These are phyloP conservation scores for Hecatera dysodea DNA, from an alignment of 2,888 invertebrate species.

Conservation along the genomic window DNA sequence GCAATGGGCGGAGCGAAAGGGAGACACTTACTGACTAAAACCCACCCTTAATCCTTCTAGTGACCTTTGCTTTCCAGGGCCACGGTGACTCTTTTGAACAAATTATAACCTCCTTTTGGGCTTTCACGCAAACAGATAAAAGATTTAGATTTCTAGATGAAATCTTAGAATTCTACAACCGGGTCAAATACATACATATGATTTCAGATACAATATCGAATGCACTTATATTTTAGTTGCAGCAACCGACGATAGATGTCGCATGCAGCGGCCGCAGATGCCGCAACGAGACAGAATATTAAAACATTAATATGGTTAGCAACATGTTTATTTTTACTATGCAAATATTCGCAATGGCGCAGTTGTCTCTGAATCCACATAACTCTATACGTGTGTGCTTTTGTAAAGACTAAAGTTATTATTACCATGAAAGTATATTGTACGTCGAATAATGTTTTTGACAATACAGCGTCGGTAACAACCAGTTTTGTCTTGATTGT, in stretches of 20 bases:
- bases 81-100: too few species aligned
- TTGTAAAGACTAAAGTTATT: constrained; percentile 1
- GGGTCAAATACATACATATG: background rate
- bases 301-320: constrained; percentile 62
- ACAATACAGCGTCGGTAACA: too few species aligned
- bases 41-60: too few species aligned
- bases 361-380: constrained; percentile 27
- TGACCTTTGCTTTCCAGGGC: too few species aligned
- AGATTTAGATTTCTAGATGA: background rate
- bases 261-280: constrained; percentile 54
- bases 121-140: too few species aligned
- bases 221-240: constrained; percentile 53
- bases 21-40: too few species aligned
- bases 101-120: too few species aligned
- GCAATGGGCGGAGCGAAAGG: too few species aligned
- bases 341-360: constrained; percentile 44
- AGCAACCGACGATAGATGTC: constrained; percentile 50
- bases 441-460: too few species aligned
- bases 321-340: constrained; percentile 56
- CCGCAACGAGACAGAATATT: constrained; percentile 59
- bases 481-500: too few species aligned
- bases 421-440: too few species aligned
- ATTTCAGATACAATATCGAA: constrained; percentile 38
- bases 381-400: constrained; percentile 12
- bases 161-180: background rate